Evolutionary conservation across 2,113 vertebrate genomes (phyloP).

Genomic region (Anolis sagrei): DNA sequence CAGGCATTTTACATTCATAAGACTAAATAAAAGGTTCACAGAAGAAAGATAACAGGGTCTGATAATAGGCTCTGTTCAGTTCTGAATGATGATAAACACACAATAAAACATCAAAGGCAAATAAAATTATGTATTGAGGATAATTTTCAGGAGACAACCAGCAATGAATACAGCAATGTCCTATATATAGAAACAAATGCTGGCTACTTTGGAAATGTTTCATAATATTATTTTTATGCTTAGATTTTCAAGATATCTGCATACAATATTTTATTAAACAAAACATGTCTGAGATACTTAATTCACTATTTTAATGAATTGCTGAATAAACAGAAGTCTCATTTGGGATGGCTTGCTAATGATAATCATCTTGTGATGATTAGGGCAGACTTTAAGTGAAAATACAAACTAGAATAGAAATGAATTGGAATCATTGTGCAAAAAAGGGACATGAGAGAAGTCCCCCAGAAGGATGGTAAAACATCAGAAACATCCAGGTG

Average conservation of each 20-base stretch:
- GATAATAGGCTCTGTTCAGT: not conserved
- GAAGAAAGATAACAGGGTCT: no score
- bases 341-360: slow-evolving; percentile 16
- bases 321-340: not conserved
- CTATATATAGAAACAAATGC: not conserved
- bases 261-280: slow-evolving; percentile 58
- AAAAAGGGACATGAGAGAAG: no score
- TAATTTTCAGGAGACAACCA: not conserved
- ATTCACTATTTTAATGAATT: slow-evolving; percentile 39
- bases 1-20: not conserved
- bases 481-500: no score
- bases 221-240: slow-evolving; percentile 23
- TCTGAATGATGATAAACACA: not conserved
- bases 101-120: not conserved
- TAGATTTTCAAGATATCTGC: slow-evolving; percentile 27
- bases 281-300: slow-evolving; percentile 47
- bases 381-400: not conserved
- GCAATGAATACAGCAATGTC: not conserved
- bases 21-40: not conserved
- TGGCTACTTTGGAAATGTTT: not conserved
- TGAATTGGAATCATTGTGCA: no score
- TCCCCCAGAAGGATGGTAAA: no score
- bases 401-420: no score
- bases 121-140: not conserved
- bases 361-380: not conserved